Percentiles rank a stretch among this genome's conserved stretches.
phyloP scores from a whole-genome alignment of 92 coral and sea anemone species.

The Actinostola sp. region DNA sequence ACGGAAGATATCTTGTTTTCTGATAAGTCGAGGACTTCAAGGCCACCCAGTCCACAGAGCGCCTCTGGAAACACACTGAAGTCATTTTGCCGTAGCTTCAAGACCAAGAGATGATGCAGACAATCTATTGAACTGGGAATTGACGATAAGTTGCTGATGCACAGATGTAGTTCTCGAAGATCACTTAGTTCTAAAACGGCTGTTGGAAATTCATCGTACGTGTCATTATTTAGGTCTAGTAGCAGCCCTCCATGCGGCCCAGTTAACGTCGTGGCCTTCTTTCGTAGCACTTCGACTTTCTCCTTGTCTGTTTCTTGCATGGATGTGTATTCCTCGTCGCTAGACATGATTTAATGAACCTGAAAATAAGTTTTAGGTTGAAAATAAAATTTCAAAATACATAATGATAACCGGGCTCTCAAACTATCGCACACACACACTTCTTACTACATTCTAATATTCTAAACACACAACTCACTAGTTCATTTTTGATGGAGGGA shows the following conservation, averaged over 20 bases:
- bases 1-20: constrained; percentile 24
- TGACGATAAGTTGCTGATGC: constrained; percentile 18
- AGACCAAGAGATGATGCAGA: constrained; percentile 16
- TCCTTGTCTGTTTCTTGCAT: background rate
- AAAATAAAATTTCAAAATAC: too few species aligned
- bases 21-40: constrained; percentile 35
- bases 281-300: background rate
- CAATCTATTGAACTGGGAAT: constrained; percentile 22
- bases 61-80: constrained; percentile 35
- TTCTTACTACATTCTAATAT: too few species aligned
- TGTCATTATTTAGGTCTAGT: constrained; percentile 23
- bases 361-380: background rate
- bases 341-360: background rate
- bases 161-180: constrained; percentile 24
- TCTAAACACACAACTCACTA: too few species aligned
- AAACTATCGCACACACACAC: too few species aligned
- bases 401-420: too few species aligned
- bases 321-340: background rate
- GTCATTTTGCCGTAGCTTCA: constrained; percentile 32
- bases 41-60: constrained; percentile 22
- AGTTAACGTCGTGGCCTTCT: background rate
- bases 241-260: background rate
- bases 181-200: constrained; percentile 32
- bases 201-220: constrained; percentile 24
- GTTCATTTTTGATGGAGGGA: too few species aligned